Percentiles rank a stretch among this genome's conserved stretches.
These are phyloP conservation scores for Drosophila lowei DNA, from an alignment of 1,140 invertebrate species.

Conservation along the genomic window DNA sequence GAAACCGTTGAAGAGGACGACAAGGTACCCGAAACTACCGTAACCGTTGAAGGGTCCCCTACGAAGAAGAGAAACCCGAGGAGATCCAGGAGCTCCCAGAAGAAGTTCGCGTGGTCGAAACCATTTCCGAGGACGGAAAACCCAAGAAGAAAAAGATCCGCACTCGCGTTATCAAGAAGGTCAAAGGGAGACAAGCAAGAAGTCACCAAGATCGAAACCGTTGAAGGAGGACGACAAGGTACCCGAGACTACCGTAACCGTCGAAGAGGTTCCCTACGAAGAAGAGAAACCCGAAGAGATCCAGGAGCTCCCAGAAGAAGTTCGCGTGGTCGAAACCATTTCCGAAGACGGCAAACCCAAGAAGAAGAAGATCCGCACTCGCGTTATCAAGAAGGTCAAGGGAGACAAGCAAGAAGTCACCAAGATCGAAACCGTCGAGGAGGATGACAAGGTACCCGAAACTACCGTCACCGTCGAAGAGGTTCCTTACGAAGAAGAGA, in stretches of 20 bases:
- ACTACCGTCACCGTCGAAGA: conserved; percentile 35
- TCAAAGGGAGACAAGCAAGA: conserved; percentile 44
- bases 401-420: conserved; percentile 40
- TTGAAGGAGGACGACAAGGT: conserved; percentile 38
- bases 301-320: conserved; percentile 29
- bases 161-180: conserved; percentile 37
- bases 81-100: conserved; percentile 33
- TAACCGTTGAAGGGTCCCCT: conserved; percentile 30
- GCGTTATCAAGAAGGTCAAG: conserved; percentile 38
- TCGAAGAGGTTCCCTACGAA: conserved; percentile 30
- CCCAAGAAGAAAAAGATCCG: conserved; percentile 40
- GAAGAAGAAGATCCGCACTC: conserved; percentile 39
- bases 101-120: conserved; percentile 27
- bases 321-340: conserved; percentile 27
- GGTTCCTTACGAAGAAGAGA: conserved; percentile 24
- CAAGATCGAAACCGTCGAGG: conserved; percentile 41
- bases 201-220: conserved; percentile 42
- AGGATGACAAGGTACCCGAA: conserved; percentile 36
- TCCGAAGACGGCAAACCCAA: conserved; percentile 33
- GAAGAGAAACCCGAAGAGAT: conserved; percentile 22
- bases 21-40: conserved; percentile 23
- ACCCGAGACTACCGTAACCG: conserved; percentile 24
- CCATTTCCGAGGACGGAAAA: conserved; percentile 26
- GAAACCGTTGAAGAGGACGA: conserved; percentile 41
- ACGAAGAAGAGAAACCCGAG: conserved; percentile 25